These are phyloP conservation scores for Artibeus jamaicensis DNA, from an alignment of 2,797 vertebrate species.

Conservation along the genomic window DNA sequence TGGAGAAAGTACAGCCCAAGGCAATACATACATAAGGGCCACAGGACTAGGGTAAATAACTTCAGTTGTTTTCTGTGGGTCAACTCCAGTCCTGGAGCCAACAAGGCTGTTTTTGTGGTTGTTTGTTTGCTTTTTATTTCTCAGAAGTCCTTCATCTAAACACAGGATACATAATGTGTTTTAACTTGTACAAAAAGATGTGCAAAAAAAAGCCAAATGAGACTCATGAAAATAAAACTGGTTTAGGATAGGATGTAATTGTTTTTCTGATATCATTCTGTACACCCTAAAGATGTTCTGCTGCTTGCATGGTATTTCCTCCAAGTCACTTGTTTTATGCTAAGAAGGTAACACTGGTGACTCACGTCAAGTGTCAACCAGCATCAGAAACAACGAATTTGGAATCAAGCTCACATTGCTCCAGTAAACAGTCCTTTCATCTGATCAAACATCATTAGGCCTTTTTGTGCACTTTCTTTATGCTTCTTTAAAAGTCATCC, in stretches of 20 bases:
- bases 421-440: slow-evolving; percentile 47
- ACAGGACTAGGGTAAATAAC: neutral
- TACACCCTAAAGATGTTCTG: slow-evolving; percentile 1
- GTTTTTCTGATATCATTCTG: neutral
- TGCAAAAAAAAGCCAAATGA: neutral
- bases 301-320: neutral
- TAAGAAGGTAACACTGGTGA: neutral
- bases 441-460: slow-evolving; percentile 22
- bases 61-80: neutral
- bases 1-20: neutral
- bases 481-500: slow-evolving; percentile 35
- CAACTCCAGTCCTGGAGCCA: neutral
- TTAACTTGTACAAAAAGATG: neutral
- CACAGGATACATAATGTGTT: neutral
- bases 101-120: neutral
- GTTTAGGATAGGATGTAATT: neutral
- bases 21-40: neutral
- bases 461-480: slow-evolving; percentile 60
- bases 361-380: slow-evolving; percentile 12
- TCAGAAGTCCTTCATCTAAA: neutral
- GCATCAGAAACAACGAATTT: slow-evolving; percentile 60
- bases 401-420: slow-evolving; percentile 35
- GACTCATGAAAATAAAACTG: neutral
- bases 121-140: slow-evolving; percentile 16
- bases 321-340: neutral